Evolutionary conservation across 2,113 vertebrate species (phyloP).

Genomic region (Hepsetus odoe): DNA sequence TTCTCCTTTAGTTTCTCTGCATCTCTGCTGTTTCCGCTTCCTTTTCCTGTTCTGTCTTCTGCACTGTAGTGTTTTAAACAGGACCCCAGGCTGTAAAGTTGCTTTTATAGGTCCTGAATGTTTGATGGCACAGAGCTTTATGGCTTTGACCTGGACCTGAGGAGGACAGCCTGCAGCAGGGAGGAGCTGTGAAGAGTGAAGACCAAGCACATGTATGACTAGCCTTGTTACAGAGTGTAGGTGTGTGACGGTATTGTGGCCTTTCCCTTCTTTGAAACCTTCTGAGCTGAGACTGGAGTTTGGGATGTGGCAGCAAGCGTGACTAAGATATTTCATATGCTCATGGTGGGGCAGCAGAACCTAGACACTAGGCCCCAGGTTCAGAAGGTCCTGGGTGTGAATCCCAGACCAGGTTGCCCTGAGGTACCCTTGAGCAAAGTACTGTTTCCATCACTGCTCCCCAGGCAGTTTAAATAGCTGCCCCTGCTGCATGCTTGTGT

Average conservation of each 20-base stretch:
- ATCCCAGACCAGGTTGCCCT: no score
- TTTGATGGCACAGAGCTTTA: slow-evolving; percentile 48
- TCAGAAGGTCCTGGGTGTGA: no score
- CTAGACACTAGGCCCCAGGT: no score
- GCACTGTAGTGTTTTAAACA: slow-evolving; percentile 28
- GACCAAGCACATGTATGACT: neutral
- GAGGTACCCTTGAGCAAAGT: no score
- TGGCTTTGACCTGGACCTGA: slow-evolving; percentile 47
- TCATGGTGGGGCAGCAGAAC: no score
- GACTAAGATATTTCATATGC: neutral
- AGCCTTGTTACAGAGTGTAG: neutral
- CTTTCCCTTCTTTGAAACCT: neutral
- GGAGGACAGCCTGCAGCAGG: slow-evolving; percentile 17
- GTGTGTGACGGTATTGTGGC: neutral
- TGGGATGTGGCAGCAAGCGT: neutral
- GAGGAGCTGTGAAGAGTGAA: neutral
- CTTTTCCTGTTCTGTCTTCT: neutral
- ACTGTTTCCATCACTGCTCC: no score
- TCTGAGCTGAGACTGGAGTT: neutral
- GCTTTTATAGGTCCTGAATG: slow-evolving; percentile 46
- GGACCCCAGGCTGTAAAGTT: slow-evolving; percentile 42
- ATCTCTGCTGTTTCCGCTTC: no score
- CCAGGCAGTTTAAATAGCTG: no score
- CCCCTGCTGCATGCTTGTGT: no score
- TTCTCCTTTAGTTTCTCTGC: neutral